Conservation (phyloP, 2,113 vertebrate species). For the mouse (Mus musculus) region DNA sequence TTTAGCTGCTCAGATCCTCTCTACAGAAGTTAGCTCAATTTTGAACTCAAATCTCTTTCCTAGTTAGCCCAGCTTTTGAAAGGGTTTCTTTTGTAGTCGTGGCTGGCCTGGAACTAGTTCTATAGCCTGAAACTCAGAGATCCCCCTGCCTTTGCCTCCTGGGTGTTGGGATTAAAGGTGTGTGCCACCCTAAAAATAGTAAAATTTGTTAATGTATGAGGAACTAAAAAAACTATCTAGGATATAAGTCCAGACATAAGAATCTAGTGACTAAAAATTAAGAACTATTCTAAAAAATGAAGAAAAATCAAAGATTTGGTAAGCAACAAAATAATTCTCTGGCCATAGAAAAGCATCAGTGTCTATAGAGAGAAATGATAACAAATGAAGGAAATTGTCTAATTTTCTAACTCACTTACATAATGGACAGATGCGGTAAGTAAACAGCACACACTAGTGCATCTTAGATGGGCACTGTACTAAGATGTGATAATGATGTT, state of each 20-base stretch:
- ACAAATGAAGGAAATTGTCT: background rate
- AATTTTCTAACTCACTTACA: background rate
- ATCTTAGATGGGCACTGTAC: background rate
- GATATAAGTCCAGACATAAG: conserved; percentile 50
- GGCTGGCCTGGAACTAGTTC: background rate
- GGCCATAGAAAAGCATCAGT: background rate
- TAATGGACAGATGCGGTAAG: background rate
- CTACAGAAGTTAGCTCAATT: conserved; percentile 56
- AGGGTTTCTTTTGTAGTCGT: background rate
- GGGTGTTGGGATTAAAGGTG: background rate
- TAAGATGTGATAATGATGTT: background rate
- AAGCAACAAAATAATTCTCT: conserved; percentile 52
- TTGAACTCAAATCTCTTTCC: conserved; percentile 71
- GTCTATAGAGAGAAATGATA: background rate
- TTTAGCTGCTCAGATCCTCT: conserved; percentile 71
- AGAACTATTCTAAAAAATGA: conserved; percentile 60
- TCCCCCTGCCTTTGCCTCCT: background rate
- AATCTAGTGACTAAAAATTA: conserved; percentile 37
- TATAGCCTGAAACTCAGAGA: background rate
- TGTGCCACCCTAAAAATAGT: conserved; percentile 33
- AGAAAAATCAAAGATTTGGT: conserved; percentile 50
- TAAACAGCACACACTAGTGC: background rate
- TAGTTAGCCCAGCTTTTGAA: conserved; percentile 67
- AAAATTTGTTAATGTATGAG: conserved; percentile 65
- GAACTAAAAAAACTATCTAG: conserved; percentile 65